phyloP scores from a whole-genome alignment of 2,113 vertebrate genomes.

The Herpailurus yagouaroundi region DNA sequence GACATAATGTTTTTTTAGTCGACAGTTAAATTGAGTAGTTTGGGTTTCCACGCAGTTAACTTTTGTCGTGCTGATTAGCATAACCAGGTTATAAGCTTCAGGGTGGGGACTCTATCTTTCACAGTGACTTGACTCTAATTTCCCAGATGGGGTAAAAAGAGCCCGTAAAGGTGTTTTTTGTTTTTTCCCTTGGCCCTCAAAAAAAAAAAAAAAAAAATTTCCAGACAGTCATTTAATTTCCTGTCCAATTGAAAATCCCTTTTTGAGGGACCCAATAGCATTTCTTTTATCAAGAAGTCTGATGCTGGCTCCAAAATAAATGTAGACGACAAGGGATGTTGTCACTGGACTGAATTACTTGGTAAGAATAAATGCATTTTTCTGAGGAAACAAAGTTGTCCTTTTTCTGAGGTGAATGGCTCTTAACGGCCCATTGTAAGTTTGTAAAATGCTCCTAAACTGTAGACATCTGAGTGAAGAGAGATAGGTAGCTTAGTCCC shows the following conservation, averaged over 20 bases:
- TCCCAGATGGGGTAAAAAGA: conserved; percentile 38
- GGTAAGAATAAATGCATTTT: conserved; percentile 64
- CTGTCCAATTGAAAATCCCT: conserved; percentile 33
- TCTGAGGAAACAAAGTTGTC: conserved; percentile 61
- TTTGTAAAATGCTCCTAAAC: conserved; percentile 21
- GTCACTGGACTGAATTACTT: conserved; percentile 49
- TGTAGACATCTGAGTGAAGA: conserved; percentile 63
- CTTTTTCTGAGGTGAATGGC: conserved; percentile 55
- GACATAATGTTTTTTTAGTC: not conserved
- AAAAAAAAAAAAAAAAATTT: not conserved
- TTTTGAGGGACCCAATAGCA: not conserved
- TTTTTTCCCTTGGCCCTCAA: not conserved
- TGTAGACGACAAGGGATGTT: conserved; percentile 37
- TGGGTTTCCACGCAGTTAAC: not conserved
- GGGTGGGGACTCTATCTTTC: not conserved
- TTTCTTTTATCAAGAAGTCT: conserved; percentile 53
- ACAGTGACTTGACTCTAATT: not conserved
- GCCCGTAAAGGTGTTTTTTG: not conserved
- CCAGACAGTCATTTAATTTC: conserved; percentile 11
- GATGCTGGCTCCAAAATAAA: conserved; percentile 26
- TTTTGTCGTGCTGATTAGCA: not conserved
- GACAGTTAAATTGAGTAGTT: not conserved
- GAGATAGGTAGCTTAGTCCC: conserved; percentile 44
- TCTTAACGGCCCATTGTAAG: conserved; percentile 55
- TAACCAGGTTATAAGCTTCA: not conserved